A percentile compares a stretch with the other conserved stretches of the same genome.
These are phyloP conservation scores for Notothenia rossii DNA, from an alignment of 2,113 vertebrate species.

Conservation along the genomic window DNA sequence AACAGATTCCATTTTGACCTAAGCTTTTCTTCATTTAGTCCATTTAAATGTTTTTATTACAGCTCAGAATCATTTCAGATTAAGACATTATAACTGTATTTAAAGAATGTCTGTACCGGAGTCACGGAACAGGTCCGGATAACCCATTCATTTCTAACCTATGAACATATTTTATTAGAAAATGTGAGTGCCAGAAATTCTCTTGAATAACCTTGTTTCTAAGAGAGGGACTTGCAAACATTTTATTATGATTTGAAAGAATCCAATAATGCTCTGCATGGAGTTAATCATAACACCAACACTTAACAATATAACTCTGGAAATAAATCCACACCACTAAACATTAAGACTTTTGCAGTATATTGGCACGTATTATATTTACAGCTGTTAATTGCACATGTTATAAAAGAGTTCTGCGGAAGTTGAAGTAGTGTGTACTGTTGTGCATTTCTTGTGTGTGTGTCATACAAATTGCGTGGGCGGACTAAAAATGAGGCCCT, in stretches of 20 bases:
- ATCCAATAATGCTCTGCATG: not conserved
- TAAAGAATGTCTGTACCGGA: not conserved
- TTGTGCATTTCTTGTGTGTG: not conserved
- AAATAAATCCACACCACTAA: not conserved
- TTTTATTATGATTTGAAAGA: not conserved
- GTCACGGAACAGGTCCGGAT: not conserved
- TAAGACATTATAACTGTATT: not conserved
- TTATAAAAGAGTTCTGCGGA: not conserved
- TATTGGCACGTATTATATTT: not conserved
- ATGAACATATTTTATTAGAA: too few relatives aligned
- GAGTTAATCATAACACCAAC: too few relatives aligned
- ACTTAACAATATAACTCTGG: too few relatives aligned
- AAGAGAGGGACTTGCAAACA: not conserved
- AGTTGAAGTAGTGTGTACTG: conserved; percentile 1
- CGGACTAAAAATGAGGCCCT: conserved; percentile 45
- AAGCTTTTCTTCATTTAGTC: not conserved
- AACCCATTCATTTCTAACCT: not conserved
- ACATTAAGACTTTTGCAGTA: conserved; percentile 1
- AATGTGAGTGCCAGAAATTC: not conserved
- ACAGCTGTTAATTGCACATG: not conserved
- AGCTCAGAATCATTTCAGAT: not conserved
- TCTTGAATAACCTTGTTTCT: not conserved
- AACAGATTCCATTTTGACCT: not conserved
- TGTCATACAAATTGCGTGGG: conserved; percentile 26
- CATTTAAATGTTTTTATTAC: not conserved